phyloP scores from a whole-genome alignment of 2,113 vertebrate species.

The Coryphaenoides rupestris region DNA sequence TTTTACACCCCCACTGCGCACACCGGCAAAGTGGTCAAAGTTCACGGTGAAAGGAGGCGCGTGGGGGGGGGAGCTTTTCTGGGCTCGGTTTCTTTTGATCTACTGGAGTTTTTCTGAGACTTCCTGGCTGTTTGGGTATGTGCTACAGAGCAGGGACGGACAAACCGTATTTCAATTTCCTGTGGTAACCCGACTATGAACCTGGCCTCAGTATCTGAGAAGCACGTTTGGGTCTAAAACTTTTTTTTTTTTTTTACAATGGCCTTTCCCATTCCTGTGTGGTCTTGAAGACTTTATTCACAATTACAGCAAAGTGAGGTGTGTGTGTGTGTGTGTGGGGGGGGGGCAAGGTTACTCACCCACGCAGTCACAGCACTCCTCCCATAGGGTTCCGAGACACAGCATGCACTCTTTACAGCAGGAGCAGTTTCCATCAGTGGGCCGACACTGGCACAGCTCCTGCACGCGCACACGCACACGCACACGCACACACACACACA shows the following conservation, averaged over 20 bases:
- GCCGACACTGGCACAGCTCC: conserved; percentile 97
- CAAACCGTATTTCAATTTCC: conserved; percentile 33
- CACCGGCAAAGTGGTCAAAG: conserved; percentile 30
- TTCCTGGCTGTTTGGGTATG: conserved; percentile 28
- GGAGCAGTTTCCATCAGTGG: conserved; percentile 93
- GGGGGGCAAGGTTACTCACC: conserved; percentile 75
- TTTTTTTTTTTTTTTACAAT: too few species aligned
- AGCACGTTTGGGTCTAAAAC: too few species aligned
- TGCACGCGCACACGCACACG: conserved; percentile 50
- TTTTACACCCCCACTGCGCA: conserved; percentile 12
- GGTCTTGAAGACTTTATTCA: too few species aligned
- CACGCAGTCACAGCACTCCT: conserved; percentile 98
- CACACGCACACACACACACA: not conserved
- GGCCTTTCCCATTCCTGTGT: too few species aligned
- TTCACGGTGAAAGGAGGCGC: conserved; percentile 6
- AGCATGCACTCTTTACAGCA: conserved; percentile 99
- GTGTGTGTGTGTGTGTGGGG: too few species aligned
- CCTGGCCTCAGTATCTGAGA: too few species aligned
- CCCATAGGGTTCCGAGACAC: conserved; percentile 94
- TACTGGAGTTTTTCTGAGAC: not conserved
- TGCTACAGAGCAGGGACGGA: not conserved
- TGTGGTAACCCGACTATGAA: not conserved
- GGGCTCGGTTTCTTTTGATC: conserved; percentile 36
- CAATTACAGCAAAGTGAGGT: too few species aligned
- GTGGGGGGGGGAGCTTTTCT: not conserved